Evolutionary conservation across 2,797 vertebrate genomes (phyloP).

Genomic region (Coracias cyanogaster): DNA sequence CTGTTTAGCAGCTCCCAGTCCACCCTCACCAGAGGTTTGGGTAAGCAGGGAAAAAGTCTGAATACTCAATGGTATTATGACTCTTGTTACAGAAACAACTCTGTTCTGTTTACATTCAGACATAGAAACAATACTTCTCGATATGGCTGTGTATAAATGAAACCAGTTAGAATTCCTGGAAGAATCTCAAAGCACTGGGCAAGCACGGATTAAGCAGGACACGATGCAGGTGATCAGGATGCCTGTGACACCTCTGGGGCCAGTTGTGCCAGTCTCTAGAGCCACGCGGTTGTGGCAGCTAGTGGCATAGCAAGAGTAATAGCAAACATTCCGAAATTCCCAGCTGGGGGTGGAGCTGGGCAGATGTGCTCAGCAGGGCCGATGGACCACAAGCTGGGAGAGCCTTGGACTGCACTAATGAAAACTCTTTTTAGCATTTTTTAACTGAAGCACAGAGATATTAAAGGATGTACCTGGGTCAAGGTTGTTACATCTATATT

Average conservation of each 20-base stretch:
- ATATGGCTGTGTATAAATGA: not conserved
- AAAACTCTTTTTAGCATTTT: not conserved
- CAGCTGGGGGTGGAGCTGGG: not conserved
- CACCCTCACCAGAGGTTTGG: not conserved
- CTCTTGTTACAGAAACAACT: not conserved
- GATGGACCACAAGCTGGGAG: not conserved
- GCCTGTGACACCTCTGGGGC: not conserved
- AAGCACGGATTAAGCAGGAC: not conserved
- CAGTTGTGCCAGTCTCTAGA: not conserved
- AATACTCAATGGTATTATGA: not conserved
- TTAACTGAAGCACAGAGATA: conserved; percentile 29
- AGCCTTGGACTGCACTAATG: conserved; percentile 12
- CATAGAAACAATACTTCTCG: not conserved
- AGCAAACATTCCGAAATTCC: not conserved
- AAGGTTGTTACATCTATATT: not conserved
- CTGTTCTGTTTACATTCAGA: not conserved
- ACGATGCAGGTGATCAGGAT: not conserved
- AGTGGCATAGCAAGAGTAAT: not conserved
- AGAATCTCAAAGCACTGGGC: not conserved
- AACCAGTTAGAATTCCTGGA: not conserved
- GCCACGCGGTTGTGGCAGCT: not conserved
- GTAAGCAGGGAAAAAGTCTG: not conserved
- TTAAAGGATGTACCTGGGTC: conserved; percentile 12
- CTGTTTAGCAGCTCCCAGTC: not conserved
- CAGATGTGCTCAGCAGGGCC: conserved; percentile 25